Evolutionary conservation across 2,797 vertebrate genomes (phyloP).

Genomic region (Pangasius larnaudii): DNA sequence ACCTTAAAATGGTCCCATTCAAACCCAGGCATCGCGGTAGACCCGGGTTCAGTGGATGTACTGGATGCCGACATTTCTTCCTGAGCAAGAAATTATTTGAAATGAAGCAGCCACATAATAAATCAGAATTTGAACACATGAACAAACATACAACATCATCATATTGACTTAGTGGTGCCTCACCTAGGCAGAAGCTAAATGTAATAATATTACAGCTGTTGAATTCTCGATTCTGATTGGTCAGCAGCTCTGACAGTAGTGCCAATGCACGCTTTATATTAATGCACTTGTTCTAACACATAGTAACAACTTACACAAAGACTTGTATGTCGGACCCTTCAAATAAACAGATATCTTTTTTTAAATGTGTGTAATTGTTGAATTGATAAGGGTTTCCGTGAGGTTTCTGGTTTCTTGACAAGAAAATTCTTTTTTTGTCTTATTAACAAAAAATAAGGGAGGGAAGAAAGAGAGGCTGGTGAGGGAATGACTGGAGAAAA

Average conservation of each 20-base stretch:
- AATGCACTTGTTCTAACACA: neutral
- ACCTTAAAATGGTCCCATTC: conserved; percentile 50
- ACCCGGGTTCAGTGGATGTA: neutral
- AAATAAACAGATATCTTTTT: neutral
- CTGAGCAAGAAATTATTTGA: conserved; percentile 10
- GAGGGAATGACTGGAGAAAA: neutral
- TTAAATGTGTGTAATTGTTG: neutral
- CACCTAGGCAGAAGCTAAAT: neutral
- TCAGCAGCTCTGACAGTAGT: neutral
- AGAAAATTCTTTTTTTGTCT: neutral
- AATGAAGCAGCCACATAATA: neutral
- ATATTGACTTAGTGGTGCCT: neutral
- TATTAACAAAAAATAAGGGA: neutral
- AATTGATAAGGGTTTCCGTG: neutral
- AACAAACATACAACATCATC: conserved; percentile 33
- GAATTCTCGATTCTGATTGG: neutral
- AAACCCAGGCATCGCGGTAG: conserved; percentile 30
- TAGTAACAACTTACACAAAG: neutral
- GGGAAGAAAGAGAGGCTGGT: neutral
- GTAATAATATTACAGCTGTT: neutral
- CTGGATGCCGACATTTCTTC: neutral
- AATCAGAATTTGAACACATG: neutral
- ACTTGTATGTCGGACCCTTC: neutral
- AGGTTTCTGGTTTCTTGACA: neutral
- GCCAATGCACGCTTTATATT: neutral